Percentiles rank a stretch among this genome's conserved stretches.
These are phyloP conservation scores for Fringilla coelebs DNA, from an alignment of 2,797 vertebrate species.

Conservation along the genomic window DNA sequence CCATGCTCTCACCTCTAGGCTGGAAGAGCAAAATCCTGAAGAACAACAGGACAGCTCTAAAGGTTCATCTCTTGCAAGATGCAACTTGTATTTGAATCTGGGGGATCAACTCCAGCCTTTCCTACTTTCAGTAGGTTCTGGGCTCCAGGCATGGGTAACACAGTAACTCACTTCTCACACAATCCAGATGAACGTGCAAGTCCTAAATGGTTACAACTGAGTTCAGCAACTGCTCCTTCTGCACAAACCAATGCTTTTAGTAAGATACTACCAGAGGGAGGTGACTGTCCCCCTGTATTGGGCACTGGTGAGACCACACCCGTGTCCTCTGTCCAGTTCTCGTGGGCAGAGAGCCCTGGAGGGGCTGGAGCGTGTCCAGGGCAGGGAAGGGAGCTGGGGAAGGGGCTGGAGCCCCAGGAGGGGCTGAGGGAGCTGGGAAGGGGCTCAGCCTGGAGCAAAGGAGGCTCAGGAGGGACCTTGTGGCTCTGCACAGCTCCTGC, in stretches of 20 bases:
- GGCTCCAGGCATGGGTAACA: rapidly evolving
- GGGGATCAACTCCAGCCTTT: rapidly evolving
- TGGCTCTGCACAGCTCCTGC: not conserved
- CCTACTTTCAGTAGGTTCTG: not conserved
- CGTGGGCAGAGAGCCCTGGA: not conserved
- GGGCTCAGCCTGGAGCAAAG: not conserved
- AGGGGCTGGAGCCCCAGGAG: not conserved
- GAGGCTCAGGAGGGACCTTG: not conserved
- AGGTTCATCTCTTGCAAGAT: not conserved
- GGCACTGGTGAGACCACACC: not conserved
- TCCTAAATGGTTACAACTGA: not conserved
- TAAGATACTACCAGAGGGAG: not conserved
- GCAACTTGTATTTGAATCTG: rapidly evolving
- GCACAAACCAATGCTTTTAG: not conserved
- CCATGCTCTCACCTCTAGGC: rapidly evolving
- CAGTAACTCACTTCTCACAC: not conserved
- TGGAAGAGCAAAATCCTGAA: not conserved
- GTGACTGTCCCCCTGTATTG: not conserved
- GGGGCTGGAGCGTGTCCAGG: not conserved
- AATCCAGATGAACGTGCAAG: rapidly evolving
- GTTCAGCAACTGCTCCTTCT: not conserved
- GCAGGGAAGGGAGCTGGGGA: not conserved
- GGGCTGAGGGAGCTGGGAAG: not conserved
- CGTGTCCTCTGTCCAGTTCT: not conserved
- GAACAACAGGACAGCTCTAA: not conserved